Base-by-base conservation (phyloP, 2,113 vertebrate species). In the Plecotus auritus region DNA sequence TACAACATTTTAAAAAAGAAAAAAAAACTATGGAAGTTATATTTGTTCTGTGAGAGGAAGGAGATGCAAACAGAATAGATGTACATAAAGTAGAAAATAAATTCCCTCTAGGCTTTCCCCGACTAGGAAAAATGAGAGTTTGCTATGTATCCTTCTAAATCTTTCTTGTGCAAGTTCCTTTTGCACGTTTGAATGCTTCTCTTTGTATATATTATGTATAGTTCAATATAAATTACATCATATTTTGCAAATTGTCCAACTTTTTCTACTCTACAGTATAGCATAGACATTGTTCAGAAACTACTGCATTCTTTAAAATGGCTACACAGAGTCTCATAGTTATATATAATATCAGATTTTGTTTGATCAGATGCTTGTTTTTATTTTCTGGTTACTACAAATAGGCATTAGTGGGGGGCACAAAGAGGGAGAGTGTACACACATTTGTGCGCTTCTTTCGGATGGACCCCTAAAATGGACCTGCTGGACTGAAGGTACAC, bases 131-230 rank as follows among this genome's bases (percentile, higher is more conserved):
- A 69, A 35, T 23, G 61, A 67, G 66, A 83, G 26, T 82, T 90
- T 93, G 80, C 61, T 86, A 0, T 90, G 56, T 81, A 49, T 66
- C 73, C 96, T 90, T 94, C 23, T 32, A 88, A 22, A 54, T 96
- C 9, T 78, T 84, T 90, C 72, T 61, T 64, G 16, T 85, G 45
- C 40, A 28, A 49, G 2, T 64, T 91, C 22, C 88, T 93, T 91
- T 37, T 54, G 42, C 9, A 22, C 20, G 4, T 84, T 85, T 93
- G 35, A 85, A 49, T 86, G 61, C 30, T 80, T 78, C 16, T 77
- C 70, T 82, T 37, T 67, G 40, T 86, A 17, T 72, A 12, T 49
- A 18, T 94, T 9, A 45, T 37, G 49, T 45, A 28, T 47, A 37
- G 7, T 84, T 87, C 9, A 83, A 12, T 76, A 56, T 8, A 56